phyloP scores from a whole-genome alignment of 2,113 vertebrate species.

The Conger conger region DNA sequence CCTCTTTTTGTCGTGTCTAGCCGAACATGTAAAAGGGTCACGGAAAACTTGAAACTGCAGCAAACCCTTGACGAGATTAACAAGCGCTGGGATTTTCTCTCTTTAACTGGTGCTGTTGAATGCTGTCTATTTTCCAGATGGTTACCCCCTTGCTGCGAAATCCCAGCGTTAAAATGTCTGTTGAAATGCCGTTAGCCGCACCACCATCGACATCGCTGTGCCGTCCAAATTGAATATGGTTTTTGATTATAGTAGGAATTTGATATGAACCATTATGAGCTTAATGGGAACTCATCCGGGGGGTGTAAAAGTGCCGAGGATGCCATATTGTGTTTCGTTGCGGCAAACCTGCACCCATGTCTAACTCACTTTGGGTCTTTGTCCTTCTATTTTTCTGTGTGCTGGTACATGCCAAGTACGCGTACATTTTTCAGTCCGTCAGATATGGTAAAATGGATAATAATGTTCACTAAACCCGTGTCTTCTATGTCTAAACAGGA shows the following conservation, averaged over 20 bases:
- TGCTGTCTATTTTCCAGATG: background rate
- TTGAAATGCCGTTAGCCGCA: background rate
- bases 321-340: background rate
- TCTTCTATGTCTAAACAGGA: background rate
- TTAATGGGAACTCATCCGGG: background rate
- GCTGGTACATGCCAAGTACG: too few species aligned
- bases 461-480: background rate
- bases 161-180: background rate
- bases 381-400: too few species aligned
- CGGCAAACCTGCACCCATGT: background rate
- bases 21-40: background rate
- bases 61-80: background rate
- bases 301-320: too few species aligned
- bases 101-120: background rate
- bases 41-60: background rate
- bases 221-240: background rate
- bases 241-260: background rate
- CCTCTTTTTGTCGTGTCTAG: background rate
- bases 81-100: background rate
- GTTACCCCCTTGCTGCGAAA: background rate
- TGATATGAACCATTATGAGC: background rate
- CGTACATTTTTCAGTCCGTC: too few species aligned
- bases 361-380: background rate
- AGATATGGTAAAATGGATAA: too few species aligned
- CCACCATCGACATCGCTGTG: too few species aligned